Evolutionary conservation across 2,888 invertebrate genomes (phyloP).

Genomic region (Xestobium rufovillosum): DNA sequence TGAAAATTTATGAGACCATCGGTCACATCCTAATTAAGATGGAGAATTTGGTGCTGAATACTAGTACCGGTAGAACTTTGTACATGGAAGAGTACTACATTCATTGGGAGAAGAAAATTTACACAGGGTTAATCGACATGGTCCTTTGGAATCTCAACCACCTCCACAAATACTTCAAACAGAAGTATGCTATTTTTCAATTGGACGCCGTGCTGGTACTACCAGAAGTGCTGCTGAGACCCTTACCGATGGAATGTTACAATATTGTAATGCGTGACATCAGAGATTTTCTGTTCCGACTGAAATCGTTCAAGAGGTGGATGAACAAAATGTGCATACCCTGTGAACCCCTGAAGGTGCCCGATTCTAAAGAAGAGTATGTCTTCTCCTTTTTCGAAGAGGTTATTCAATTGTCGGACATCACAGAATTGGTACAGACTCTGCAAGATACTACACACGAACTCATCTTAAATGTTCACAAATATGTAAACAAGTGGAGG

Average conservation of each 20-base stretch:
- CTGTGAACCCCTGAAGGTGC: conserved; percentile 56
- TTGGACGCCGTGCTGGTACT: conserved; percentile 67
- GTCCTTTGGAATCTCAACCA: conserved; percentile 64
- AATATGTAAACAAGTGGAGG: conserved; percentile 59
- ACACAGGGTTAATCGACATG: conserved; percentile 58
- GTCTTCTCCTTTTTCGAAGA: conserved; percentile 76
- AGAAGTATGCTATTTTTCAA: conserved; percentile 65
- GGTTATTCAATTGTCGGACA: conserved; percentile 59
- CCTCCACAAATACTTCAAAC: conserved; percentile 45
- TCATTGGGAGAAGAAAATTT: conserved; percentile 76
- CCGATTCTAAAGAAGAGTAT: conserved; percentile 51
- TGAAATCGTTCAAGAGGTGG: conserved; percentile 77
- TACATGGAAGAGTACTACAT: conserved; percentile 72
- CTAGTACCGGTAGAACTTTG: conserved; percentile 65
- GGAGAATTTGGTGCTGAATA: conserved; percentile 74
- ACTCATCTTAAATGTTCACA: conserved; percentile 57
- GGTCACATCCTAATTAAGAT: conserved; percentile 78
- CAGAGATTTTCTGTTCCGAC: conserved; percentile 67
- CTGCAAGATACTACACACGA: conserved; percentile 62
- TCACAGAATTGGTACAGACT: conserved; percentile 58
- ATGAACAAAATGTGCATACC: conserved; percentile 73
- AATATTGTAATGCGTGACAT: conserved; percentile 67
- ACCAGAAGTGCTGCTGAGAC: conserved; percentile 69
- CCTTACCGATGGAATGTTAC: conserved; percentile 68
- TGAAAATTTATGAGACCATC: conserved; percentile 68